Evolutionary conservation across 2,797 vertebrate species (phyloP).

Genomic region (Hypotaenidia philippensis): DNA sequence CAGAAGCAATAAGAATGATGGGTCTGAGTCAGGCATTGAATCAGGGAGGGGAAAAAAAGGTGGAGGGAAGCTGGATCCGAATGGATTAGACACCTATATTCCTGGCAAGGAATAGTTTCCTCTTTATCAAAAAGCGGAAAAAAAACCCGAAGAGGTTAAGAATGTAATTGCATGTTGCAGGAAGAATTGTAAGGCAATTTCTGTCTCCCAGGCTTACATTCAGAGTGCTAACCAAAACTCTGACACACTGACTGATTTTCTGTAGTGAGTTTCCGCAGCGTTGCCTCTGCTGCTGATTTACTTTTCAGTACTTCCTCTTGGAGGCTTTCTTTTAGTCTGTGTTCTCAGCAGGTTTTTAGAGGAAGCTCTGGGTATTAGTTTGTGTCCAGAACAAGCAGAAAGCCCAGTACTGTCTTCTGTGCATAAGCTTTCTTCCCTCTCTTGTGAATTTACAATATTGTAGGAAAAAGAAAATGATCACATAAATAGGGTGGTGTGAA

Average conservation of each 20-base stretch:
- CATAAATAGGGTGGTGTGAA: background rate
- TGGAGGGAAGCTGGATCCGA: background rate
- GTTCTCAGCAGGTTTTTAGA: constrained; percentile 46
- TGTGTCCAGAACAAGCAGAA: constrained; percentile 47
- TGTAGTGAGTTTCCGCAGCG: background rate
- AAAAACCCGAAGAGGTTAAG: background rate
- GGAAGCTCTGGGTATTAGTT: constrained; percentile 36
- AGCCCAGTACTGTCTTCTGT: background rate
- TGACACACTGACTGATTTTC: background rate
- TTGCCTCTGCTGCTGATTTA: background rate
- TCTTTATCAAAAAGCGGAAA: constrained; percentile 29
- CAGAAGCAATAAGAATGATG: constrained; percentile 43
- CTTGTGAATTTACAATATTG: background rate
- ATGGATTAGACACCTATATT: constrained; percentile 34
- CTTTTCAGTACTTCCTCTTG: constrained; percentile 51
- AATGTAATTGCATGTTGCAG: background rate
- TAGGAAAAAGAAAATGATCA: background rate
- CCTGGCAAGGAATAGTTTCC: constrained; percentile 60
- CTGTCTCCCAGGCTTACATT: background rate
- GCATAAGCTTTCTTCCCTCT: background rate
- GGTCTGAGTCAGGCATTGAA: constrained; percentile 50
- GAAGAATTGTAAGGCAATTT: constrained; percentile 18
- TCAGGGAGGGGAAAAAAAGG: background rate
- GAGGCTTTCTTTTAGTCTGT: background rate
- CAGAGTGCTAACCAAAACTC: background rate